phyloP scores from a whole-genome alignment of 2,797 vertebrate genomes.

The Halcyon badia region DNA sequence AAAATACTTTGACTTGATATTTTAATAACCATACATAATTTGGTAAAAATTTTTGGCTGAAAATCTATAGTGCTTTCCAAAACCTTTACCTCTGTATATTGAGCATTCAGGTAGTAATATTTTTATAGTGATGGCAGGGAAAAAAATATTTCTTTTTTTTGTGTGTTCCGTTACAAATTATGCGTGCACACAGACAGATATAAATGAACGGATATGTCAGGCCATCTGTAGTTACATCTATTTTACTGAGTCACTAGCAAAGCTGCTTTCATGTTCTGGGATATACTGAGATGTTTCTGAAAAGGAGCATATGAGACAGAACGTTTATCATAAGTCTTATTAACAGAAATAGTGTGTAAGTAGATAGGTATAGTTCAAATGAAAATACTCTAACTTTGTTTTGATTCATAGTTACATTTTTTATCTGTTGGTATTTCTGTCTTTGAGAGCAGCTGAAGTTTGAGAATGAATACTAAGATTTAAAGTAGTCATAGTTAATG shows the following conservation, averaged over 20 bases:
- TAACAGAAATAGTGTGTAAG: slow-evolving; percentile 59
- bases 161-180: not conserved
- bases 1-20: not conserved
- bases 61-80: not conserved
- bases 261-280: slow-evolving; percentile 4
- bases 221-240: not conserved
- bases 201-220: not conserved
- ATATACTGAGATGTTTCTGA: slow-evolving; percentile 33
- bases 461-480: slow-evolving; percentile 31
- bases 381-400: slow-evolving; percentile 7
- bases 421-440: slow-evolving; percentile 5
- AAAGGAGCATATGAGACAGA: slow-evolving; percentile 48
- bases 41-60: not conserved
- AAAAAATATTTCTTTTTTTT: slow-evolving; percentile 19
- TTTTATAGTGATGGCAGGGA: not conserved
- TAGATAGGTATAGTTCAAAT: too few relatives aligned
- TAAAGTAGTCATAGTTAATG: slow-evolving; percentile 28
- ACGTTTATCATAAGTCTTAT: slow-evolving; percentile 25
- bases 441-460: not conserved
- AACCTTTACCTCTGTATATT: not conserved
- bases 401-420: not conserved
- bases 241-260: not conserved
- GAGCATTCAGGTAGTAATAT: not conserved
- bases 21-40: not conserved
- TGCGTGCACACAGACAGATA: accelerated